Evolutionary conservation across 1,140 invertebrate genomes (phyloP), one percentile per base, ranked within the genome.

Genomic region (Drosophila arizonae): DNA sequence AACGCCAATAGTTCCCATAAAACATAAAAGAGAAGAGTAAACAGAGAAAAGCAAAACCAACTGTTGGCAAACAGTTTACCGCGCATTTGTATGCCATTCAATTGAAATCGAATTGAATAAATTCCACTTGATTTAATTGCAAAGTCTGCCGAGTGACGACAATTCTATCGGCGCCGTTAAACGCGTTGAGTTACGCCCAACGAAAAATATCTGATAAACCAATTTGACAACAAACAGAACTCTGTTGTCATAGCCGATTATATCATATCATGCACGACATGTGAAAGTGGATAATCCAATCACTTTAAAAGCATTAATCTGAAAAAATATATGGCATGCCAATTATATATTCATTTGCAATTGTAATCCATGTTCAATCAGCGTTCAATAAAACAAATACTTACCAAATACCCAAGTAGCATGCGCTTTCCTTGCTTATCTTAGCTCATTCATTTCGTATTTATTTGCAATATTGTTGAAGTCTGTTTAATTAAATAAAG

Each of bases 51-150:
- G 54, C 62, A 60, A 61, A 61, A 72, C 52, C 36, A 39, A 60
- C 58, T 68, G 79, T 79, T 48, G 58, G 62, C 76, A 88, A 77
- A 88, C 76, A 79, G 76, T 79, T 72, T 67, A 65, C 61, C 52
- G 72, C 36, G 45, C 71, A 74, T 72, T 77, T 65, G 79, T 68
- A 84, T 88, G 73, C 84, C 52, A 48, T 84, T 87, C 85, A 87
- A 87, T 87, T 88, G 84, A 79, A 87, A 87, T 88, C 71, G 70
- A 87, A 88, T 87, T 70, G 79, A 88, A 87, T 88, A 84, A 88
- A 88, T 87, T 87, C 77, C 70, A 79, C 77, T 84, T 88, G 84
- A 87, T 88, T 87, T 88, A 84, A 89, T 87, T 87, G 84, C 77
- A 84, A 66, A 77, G 70, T 58, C 67, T 62, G 51, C 55, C 24